phyloP scores from a whole-genome alignment of 2,113 vertebrate genomes.

The Uropsilus gracilis region DNA sequence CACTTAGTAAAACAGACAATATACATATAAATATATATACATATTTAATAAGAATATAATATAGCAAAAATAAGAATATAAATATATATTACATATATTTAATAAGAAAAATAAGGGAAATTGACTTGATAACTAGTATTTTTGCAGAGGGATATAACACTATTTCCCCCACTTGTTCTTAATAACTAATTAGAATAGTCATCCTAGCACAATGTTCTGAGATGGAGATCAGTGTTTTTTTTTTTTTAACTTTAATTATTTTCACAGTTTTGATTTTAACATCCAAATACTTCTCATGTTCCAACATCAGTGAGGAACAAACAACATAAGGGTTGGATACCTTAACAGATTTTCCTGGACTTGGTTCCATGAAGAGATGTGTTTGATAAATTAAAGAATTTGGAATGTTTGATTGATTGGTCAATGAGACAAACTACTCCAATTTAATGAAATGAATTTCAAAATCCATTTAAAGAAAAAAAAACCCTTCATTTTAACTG shows the following conservation, averaged over 20 bases:
- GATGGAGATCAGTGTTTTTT: neutral
- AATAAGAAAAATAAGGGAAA: neutral
- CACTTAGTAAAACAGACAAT: neutral
- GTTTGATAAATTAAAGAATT: neutral
- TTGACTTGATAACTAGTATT: neutral
- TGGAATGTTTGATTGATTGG: neutral
- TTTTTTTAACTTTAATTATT: neutral
- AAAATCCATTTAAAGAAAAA: neutral
- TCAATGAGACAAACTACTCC: neutral
- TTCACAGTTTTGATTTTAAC: constrained; percentile 5
- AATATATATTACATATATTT: neutral
- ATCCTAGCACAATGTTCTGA: neutral
- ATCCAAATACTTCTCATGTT: neutral
- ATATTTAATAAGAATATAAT: neutral
- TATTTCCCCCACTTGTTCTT: neutral
- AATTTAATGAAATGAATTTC: neutral
- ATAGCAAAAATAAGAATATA: too few relatives aligned
- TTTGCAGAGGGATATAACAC: neutral
- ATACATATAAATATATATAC: neutral
- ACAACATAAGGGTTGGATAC: neutral
- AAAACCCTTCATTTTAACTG: neutral
- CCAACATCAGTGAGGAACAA: neutral
- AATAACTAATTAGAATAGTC: neutral
- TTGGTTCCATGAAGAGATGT: neutral
- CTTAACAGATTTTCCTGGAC: neutral